These are phyloP conservation scores for Leptodactylus fallax DNA, from an alignment of 2,797 vertebrate genomes.

Conservation along the genomic window DNA sequence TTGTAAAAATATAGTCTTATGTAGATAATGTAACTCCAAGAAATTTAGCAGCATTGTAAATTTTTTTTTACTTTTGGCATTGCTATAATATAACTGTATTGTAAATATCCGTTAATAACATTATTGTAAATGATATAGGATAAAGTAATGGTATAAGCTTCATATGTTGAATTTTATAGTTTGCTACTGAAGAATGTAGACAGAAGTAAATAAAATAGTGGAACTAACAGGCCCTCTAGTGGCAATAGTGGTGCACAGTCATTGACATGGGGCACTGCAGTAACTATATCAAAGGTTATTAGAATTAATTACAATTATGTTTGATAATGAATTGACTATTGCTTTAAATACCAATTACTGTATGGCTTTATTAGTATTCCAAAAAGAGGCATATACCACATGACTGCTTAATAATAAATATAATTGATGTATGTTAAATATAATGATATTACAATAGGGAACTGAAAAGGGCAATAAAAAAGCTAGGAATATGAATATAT, in stretches of 20 bases:
- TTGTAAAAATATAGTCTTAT: not conserved
- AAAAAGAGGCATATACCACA: no score
- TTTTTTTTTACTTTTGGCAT: not conserved
- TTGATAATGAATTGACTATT: no score
- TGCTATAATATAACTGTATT: not conserved
- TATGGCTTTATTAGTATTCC: no score
- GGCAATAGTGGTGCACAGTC: not conserved
- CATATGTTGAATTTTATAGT: not conserved
- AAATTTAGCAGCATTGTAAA: not conserved
- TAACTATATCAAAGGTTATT: not conserved
- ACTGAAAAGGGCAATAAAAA: no score
- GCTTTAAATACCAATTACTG: no score
- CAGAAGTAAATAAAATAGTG: not conserved
- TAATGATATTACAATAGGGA: no score
- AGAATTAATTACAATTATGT: no score
- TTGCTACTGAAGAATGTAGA: not conserved
- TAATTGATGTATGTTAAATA: no score
- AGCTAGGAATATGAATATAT: no score
- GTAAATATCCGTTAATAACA: not conserved
- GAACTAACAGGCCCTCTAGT: not conserved
- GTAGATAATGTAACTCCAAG: not conserved
- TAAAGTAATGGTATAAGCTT: not conserved
- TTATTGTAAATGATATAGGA: not conserved
- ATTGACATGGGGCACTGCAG: not conserved
- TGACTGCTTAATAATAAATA: no score